Evolutionary conservation across 2,888 invertebrate genomes (phyloP), one percentile per base, ranked within the genome.

Genomic region (Xylophagus ater): DNA sequence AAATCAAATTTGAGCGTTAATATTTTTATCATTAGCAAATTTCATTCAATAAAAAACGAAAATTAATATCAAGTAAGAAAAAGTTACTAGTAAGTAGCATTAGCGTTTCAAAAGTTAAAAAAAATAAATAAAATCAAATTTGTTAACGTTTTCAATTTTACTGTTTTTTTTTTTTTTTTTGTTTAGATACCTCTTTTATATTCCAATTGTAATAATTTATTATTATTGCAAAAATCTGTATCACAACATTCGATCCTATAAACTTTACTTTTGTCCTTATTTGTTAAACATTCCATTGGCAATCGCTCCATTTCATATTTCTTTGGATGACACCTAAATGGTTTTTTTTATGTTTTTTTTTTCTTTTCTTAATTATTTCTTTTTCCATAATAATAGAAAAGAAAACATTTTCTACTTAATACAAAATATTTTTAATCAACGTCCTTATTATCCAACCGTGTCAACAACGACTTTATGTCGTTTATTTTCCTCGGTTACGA

Each of bases 151-250:
- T n/a, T n/a, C n/a, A n/a, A n/a, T n/a, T n/a, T n/a, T n/a, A n/a
- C n/a, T 18, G 15, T 29, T 37, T 25, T 32, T 5, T 21, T 32
- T 26, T 31, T 39, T 34, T 25, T 39, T 29, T 35, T 41, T 17
- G 23, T 24, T 24, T 33, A 34, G 53, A 50, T 62, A 60, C 65
- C 61, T 64, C 51, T 51, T 49, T 55, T 52, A 53, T 61, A 57
- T 53, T 54, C 55, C 59, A 56, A 56, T 53, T 54, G 58, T 53
- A 63, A 54, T 50, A 63, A 51, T 53, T 58, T 59, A 52, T 63
- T 57, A 54, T 60, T 62, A 58, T 66, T 66, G 63, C 65, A 66
- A 59, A 58, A 65, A 57, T 65, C 64, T 49, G 52, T 55, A 48
- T 54, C 55, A 58, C 65, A 65, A 61, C 65, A 65, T 49, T 58